These are phyloP conservation scores for Condylostylus longicornis DNA, from an alignment of 1,140 invertebrate species.

Conservation along the genomic window DNA sequence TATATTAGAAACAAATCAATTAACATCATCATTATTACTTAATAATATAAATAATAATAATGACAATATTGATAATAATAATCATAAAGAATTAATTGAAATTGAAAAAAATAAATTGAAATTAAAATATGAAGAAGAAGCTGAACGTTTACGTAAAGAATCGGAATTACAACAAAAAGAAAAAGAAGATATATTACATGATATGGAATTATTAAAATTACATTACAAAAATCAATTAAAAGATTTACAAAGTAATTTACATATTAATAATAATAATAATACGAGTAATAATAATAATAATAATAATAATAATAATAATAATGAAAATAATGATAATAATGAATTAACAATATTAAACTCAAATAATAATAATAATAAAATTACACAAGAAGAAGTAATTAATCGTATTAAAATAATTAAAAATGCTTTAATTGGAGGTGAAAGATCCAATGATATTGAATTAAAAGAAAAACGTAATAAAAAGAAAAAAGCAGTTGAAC, in stretches of 20 bases:
- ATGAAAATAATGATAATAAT: no score
- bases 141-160: conserved; percentile 32
- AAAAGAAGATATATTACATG: conserved; percentile 33
- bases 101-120: conserved; percentile 19
- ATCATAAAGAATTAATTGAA: conserved; percentile 5
- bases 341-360: no score
- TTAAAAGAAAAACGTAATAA: conserved; percentile 51
- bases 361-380: conserved; percentile 2
- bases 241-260: background rate
- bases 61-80: background rate
- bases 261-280: background rate
- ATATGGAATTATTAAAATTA: conserved; percentile 22
- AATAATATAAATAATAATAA: background rate
- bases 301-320: no score
- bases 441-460: conserved; percentile 54
- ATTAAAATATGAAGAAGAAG: conserved; percentile 33
- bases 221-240: conserved; percentile 9
- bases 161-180: conserved; percentile 33
- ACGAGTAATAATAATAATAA: no score
- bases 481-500: conserved; percentile 53
- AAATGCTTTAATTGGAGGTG: conserved; percentile 63
- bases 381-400: conserved; percentile 29
- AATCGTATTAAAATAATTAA: conserved; percentile 52
- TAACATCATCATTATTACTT: background rate
- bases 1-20: conserved; percentile 39